Evolutionary conservation across 1,140 invertebrate genomes (phyloP), one percentile per base, ranked within the genome.

Genomic region (Ruditapes philippinarum): DNA sequence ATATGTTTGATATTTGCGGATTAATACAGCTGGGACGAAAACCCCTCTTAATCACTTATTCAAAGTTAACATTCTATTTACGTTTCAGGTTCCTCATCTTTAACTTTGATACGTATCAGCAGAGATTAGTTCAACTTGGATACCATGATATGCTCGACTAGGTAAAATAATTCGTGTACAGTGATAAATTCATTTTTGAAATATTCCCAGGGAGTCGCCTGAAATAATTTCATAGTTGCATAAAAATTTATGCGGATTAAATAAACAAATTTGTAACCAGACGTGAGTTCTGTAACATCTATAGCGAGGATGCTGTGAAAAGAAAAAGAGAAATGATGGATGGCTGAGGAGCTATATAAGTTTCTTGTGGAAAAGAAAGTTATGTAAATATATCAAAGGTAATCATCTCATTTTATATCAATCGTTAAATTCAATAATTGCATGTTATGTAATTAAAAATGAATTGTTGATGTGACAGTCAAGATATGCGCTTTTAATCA

Each of bases 161-260:
- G 28, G 31, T 36, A 36, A 17, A 70, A 31, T 33, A 31, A 70
- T 11, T n/a, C 9, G 65, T 33, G 65, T n/a, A 19, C 65, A 11
- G 1, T 70, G 65, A 70, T 70, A 38, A 33, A 70, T 70, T 36
- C 12, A 31, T 3, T 38, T 70, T 70, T 31, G 38, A 38, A 25
- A 38, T 70, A 28, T 70, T 70, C 65, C 11, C 31, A 70, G 3
- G 28, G 22, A 70, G 65, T 70, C 65, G 28, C 33, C 22, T n/a
- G 65, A 70, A 70, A 70, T 40, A 17, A 70, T 70, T 38, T 70
- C 65, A 70, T 70, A 70, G 65, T 38, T 70, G 65, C 65, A 70
- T 11, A 19, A 25, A 70, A 31, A 70, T 70, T 31, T 70, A 9
- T 22, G 33, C 12, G 57, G 57, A 62, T 62, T 62, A 62, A 62